A percentile compares a stretch with the other conserved stretches of the same genome.
phyloP scores from a whole-genome alignment of 2,113 vertebrate genomes.

The Ceuthmochares aereus region DNA sequence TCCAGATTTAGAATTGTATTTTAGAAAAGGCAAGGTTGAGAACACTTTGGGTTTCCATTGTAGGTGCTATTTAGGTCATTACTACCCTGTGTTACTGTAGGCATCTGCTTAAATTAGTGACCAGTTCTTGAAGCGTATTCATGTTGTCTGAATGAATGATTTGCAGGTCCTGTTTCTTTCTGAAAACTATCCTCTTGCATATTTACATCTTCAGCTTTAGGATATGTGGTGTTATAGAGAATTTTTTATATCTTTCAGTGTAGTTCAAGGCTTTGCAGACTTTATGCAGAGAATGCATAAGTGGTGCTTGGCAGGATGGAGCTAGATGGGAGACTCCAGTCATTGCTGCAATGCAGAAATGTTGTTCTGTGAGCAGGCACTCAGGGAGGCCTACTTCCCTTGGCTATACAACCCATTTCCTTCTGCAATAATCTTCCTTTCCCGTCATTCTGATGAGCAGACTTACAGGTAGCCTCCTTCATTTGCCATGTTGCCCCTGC shows the following conservation, averaged over 20 bases:
- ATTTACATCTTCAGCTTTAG: neutral
- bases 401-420: neutral
- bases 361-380: neutral
- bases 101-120: neutral
- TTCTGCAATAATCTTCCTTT: neutral
- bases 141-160: neutral
- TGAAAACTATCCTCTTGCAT: neutral
- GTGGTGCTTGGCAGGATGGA: neutral
- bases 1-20: neutral
- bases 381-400: neutral
- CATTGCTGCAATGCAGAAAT: neutral
- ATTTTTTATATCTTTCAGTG: neutral
- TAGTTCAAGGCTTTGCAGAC: neutral
- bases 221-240: neutral
- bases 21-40: neutral
- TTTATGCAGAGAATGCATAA: neutral
- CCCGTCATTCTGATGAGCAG: neutral
- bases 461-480: neutral
- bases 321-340: neutral
- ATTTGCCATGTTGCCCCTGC: neutral
- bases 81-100: neutral
- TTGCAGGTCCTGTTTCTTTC: neutral
- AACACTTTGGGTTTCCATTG: neutral
- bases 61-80: neutral
- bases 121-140: neutral